Percentiles rank a stretch among this genome's conserved stretches.
phyloP scores from a whole-genome alignment of 2,888 invertebrate species.

The Ametastegia equiseti region DNA sequence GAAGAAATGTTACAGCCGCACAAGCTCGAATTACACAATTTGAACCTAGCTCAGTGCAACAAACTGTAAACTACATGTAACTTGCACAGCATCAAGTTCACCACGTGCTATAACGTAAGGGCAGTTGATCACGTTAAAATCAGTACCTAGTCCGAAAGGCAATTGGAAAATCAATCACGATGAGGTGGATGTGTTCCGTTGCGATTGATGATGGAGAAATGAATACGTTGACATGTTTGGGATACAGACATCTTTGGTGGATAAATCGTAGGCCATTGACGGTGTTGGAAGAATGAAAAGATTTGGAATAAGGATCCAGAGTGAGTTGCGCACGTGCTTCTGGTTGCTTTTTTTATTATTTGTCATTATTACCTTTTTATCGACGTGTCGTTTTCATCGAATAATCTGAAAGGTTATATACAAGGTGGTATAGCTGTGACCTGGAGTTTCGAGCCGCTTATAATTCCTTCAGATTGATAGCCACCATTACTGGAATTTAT shows the following conservation, averaged over 20 bases:
- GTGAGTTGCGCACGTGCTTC: background rate
- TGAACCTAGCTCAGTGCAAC: background rate
- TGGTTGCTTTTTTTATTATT: background rate
- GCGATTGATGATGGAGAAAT: background rate
- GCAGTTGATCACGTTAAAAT: background rate
- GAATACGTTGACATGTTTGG: slow-evolving; percentile 14
- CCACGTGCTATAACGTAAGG: background rate
- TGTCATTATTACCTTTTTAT: background rate
- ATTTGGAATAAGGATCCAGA: background rate
- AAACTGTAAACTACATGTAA: background rate
- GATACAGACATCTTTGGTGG: slow-evolving; percentile 14
- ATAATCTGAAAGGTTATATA: background rate
- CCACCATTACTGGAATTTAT: slow-evolving; percentile 70
- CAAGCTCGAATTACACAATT: background rate
- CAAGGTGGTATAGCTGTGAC: background rate
- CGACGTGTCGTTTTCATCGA: slow-evolving; percentile 32
- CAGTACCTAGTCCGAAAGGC: background rate
- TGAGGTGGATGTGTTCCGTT: too few relatives aligned
- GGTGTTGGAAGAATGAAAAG: background rate
- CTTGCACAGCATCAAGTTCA: background rate
- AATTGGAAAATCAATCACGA: too few relatives aligned
- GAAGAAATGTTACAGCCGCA: background rate
- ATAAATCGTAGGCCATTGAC: slow-evolving; percentile 26
- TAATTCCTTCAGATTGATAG: slow-evolving; percentile 69
- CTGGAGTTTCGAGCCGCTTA: slow-evolving; percentile 23